Evolutionary conservation across 2,888 invertebrate genomes (phyloP), one percentile per base, ranked within the genome.

Genomic region (Pocota personata): DNA sequence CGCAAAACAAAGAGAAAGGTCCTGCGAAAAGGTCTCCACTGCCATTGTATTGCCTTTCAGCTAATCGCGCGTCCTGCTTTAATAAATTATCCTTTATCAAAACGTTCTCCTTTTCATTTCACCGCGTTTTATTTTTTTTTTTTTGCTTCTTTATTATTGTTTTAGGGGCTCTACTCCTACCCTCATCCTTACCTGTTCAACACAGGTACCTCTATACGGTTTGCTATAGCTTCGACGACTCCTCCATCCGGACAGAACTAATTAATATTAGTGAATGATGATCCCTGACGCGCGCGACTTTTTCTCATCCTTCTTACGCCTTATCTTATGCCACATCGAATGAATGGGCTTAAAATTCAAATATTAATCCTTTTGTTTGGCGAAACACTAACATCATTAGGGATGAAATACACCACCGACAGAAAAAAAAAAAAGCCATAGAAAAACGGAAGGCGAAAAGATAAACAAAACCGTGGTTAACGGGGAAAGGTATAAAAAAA

Each of bases 251-350:
- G 66, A 86, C 46, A 67, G 43, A 67, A 77, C 82, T 86, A 77
- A 86, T 86, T 86, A 86, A 86, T 86, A 82, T 77, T 60, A 72
- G 82, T 82, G 76, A 86, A 82, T 86, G 86, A 86, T 86, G 76
- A 80, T 72, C 82, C 60, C 50, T 77, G 82, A 71, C 46, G 76
- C 66, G 71, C 55, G 66, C 7, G 52, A 12, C 7, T 21, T 24
- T 48, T 50, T 62, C 69, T 64, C 69, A 30, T 43, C 4, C 24
- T 3, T 37, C 3, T 8, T 50, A 24, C 24, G 60, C 69, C 66
- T 69, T 76, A 62, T 79, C 71, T 32, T 69, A 60, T 52, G 43
- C 55, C 46, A 30, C 73, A 69, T 80, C 80, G 32, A 71, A 71
- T 76, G 76, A 82, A 86, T 80, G 66, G 79, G 82, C 75, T 60